phyloP scores from a whole-genome alignment of 2,888 invertebrate genomes.

The Baccha elongata region DNA sequence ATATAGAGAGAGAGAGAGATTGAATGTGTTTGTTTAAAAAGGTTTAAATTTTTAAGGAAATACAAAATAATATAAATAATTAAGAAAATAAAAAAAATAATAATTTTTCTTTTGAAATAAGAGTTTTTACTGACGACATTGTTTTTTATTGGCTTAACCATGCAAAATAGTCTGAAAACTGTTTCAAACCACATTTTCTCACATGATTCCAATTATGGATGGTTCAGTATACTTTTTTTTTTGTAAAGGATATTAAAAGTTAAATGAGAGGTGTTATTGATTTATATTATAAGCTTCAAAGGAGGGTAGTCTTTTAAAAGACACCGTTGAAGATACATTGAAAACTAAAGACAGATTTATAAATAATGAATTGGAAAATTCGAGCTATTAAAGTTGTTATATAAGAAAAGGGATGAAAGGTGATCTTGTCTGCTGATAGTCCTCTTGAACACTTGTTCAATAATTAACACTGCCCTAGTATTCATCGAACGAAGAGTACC shows the following conservation, averaged over 20 bases:
- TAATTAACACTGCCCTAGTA: no score
- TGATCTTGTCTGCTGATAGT: no score
- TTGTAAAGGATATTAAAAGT: neutral
- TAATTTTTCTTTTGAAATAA: conserved; percentile 79
- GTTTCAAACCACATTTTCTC: conserved; percentile 78
- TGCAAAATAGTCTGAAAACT: conserved; percentile 82
- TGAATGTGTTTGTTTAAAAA: conserved; percentile 55
- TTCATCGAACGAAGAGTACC: no score
- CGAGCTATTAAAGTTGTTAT: no score
- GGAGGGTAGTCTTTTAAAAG: no score
- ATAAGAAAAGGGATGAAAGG: no score
- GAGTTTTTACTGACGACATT: conserved; percentile 81
- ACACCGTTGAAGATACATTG: no score
- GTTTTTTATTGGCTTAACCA: conserved; percentile 76
- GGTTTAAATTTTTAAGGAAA: conserved; percentile 59
- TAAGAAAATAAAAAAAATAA: conserved; percentile 12
- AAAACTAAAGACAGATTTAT: no score
- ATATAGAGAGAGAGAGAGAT: conserved; percentile 39
- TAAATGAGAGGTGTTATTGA: conserved; percentile 5
- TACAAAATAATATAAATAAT: conserved; percentile 38
- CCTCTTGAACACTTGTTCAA: no score
- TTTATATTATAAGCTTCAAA: neutral
- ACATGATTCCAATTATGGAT: conserved; percentile 80
- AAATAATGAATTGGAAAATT: no score
- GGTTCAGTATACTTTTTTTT: conserved; percentile 54